Base-by-base conservation (phyloP, 2,113 vertebrate genomes). In the Ahaetulla prasina region DNA sequence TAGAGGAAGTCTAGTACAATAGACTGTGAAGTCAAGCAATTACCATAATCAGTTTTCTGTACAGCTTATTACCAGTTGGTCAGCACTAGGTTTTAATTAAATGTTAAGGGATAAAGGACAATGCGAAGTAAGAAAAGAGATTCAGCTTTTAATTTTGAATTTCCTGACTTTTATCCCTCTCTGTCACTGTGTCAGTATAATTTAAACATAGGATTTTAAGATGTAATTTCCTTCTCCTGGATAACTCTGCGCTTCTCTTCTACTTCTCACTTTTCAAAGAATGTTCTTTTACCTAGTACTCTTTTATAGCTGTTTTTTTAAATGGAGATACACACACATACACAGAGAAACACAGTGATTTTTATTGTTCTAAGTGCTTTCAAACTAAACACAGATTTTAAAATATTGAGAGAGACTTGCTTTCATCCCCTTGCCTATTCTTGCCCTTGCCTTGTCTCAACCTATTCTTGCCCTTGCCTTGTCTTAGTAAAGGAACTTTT, bases 31-130 rank as follows among this genome's bases (percentile, higher is more conserved):
- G 97, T 94, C 93, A 96, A 97, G 95, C 96, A 97, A 97, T 97
- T 97, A 95, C 90, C 93, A 94, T 96, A 97, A 96, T 95, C 96
- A 96, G 94, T 97, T 97, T 97, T 97, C 96, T 97, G 93, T 97
- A 96, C 95, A 95, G 92, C 97, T 98, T 97, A 93, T 93, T 96
- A 94, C 94, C 90, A 95, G 94, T 96, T 96, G 95, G 93, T 96
- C 95, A 96, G 95, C 97, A 93, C 93, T 96, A 92, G 93, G 94
- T 93, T 97, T 98, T 98, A 97, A 98, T 98, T 98, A 98, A 97
- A 97, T 97, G 97, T 97, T 95, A 54, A 63, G 92, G 94, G 94
- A 96, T 96, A 96, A 95, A 96, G 96, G 94, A 97, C 97, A 97
- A 96, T 22, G n/a, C 94, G 91, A 90, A 95, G 96, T 96, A 96